Conservation (phyloP, 2,113 vertebrate species). For the Sorex araneus region DNA sequence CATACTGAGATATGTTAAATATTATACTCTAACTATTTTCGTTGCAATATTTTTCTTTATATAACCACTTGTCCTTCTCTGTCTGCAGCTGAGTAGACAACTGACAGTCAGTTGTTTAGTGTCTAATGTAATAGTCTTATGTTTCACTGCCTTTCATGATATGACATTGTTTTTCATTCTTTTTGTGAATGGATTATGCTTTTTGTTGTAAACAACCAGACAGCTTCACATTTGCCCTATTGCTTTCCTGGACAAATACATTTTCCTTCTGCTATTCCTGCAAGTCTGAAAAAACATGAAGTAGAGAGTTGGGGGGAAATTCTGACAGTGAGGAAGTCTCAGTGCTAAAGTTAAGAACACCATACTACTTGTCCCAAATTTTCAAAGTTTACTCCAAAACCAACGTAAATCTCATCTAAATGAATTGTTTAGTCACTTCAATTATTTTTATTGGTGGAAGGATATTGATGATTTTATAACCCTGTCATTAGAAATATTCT, state of each 20-base stretch:
- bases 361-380: background rate
- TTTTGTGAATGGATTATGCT: background rate
- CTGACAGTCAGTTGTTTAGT: conserved; percentile 76
- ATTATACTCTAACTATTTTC: conserved; percentile 66
- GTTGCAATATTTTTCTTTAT: conserved; percentile 43
- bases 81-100: conserved; percentile 61
- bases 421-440: conserved; percentile 75
- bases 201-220: conserved; percentile 55
- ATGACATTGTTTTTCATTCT: conserved; percentile 54
- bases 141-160: conserved; percentile 29
- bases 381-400: conserved; percentile 1
- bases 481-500: conserved; percentile 86
- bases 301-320: background rate
- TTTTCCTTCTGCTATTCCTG: background rate
- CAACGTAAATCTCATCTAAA: conserved; percentile 68
- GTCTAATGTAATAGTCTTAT: conserved; percentile 68
- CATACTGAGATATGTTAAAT: background rate
- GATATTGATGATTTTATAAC: conserved; percentile 88
- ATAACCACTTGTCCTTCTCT: conserved; percentile 69
- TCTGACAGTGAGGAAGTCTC: background rate
- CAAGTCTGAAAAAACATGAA: conserved; percentile 68
- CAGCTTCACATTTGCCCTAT: conserved; percentile 52
- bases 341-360: background rate
- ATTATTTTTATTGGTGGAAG: conserved; percentile 84
- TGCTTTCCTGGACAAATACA: conserved; percentile 15